Base-by-base conservation (phyloP, 2,113 vertebrate species). In the Mus spicilegus region DNA sequence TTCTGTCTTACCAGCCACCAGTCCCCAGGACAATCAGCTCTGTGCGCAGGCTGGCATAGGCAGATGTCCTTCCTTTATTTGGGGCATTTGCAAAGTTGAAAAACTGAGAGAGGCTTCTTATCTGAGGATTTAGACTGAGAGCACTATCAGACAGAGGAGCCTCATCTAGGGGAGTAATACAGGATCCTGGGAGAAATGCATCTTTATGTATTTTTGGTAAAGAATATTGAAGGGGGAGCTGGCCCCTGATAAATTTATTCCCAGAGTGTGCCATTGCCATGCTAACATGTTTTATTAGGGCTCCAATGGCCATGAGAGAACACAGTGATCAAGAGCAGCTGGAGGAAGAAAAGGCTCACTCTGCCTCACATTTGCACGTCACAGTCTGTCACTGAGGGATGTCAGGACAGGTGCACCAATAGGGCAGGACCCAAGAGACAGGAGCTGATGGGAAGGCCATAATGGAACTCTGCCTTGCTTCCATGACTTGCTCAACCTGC, bases 161-260 rank as follows among this genome's bases (percentile, higher is more conserved):
- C 90, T 89, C 91, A 97, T 89, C 95, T 93, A 65, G 87, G 26
- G 24, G 30, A 69, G 39, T 42, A 94, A 89, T 76, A 91, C 20
- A 86, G 84, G 61, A 3, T 42, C n/a, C 97, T 97, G 98, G 97
- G 97, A 97, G 97, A 98, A 98, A 73, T 93, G 82, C 96, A 98
- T 95, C 98, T 98, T 97, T 97, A 11, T 51, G 98, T 98, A 97
- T 95, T 96, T 97, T 92, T 97, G 96, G 95, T 98, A 97, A 97
- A 96, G 90, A 96, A 97, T 96, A 70, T 75, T 72, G 24, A 65
- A 76, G 70, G 94, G 96, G 96, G 96, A 61, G 97, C 95, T 96
- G 94, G 96, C 87, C 96, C 95, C 90, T 97, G 95, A 95, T 94
- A 97, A 98, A 98, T 96, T 95, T 96, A 97, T 97, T 98, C 96